Conservation (phyloP, 2,888 invertebrate genomes). For the Spatulosminthurus flaviceps region DNA sequence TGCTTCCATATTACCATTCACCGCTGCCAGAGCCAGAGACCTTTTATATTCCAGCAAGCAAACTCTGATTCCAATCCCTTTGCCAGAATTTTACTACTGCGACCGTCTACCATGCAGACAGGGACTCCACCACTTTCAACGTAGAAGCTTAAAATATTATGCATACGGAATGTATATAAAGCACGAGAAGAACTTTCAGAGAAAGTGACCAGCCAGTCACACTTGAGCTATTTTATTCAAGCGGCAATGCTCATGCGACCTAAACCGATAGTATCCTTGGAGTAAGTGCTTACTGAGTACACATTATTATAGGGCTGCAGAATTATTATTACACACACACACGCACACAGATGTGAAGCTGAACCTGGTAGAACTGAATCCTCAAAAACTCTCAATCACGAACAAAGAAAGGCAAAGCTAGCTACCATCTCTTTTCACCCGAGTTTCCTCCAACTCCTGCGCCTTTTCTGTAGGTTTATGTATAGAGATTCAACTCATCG, state of each 20-base stretch:
- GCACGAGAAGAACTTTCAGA: background rate
- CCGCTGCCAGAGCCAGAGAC: no score
- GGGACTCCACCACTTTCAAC: no score
- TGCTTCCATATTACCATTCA: no score
- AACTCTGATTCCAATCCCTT: no score
- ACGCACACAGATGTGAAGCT: constrained; percentile 2
- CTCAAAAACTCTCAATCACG: background rate
- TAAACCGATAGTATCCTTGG: background rate
- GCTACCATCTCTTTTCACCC: background rate
- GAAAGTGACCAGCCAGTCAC: constrained; percentile 14
- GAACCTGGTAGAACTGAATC: background rate
- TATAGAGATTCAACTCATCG: no score
- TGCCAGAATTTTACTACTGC: no score
- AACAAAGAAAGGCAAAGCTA: constrained; percentile 12
- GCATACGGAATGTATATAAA: background rate
- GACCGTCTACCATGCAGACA: no score
- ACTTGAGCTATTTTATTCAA: constrained; percentile 18
- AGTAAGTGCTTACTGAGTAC: background rate
- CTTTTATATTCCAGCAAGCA: no score
- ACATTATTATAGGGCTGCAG: background rate
- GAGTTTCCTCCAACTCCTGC: background rate
- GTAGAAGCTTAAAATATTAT: background rate
- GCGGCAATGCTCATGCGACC: constrained; percentile 30
- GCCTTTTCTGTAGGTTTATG: background rate
- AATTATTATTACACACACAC: background rate